These are phyloP conservation scores for Myotis planiceps DNA, from an alignment of 2,797 vertebrate species.

Conservation along the genomic window DNA sequence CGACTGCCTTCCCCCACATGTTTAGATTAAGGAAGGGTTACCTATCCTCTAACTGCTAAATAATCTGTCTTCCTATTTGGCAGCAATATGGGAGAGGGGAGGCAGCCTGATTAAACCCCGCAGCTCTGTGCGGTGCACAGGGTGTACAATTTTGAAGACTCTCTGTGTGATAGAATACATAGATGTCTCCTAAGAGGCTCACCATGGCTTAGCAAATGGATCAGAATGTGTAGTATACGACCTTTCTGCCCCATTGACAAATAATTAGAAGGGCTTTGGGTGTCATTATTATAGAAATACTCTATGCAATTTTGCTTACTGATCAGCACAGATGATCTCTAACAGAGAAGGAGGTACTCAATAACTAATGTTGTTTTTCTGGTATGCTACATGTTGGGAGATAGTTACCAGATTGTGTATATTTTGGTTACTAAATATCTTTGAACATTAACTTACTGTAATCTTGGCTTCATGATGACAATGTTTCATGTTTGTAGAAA, in stretches of 20 bases:
- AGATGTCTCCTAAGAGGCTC: neutral
- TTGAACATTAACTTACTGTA: neutral
- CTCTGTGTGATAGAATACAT: neutral
- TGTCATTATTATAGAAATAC: neutral
- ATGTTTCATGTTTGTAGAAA: neutral
- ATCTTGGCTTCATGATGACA: neutral
- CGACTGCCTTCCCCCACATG: neutral
- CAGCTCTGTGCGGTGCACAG: neutral
- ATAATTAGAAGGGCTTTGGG: neutral
- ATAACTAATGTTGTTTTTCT: neutral
- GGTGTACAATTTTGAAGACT: neutral
- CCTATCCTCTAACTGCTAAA: neutral
- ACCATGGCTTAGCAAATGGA: neutral
- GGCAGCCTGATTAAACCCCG: neutral
- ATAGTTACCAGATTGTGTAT: neutral
- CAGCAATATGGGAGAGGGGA: neutral
- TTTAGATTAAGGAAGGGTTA: neutral
- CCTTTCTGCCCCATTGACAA: neutral
- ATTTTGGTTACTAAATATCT: neutral
- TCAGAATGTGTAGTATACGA: neutral
- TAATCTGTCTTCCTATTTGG: neutral
- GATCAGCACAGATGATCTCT: conserved; percentile 3
- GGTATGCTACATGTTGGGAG: neutral
- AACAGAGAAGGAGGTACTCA: neutral
- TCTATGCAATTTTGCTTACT: neutral